phyloP scores from a whole-genome alignment of 2,888 invertebrate genomes.

The Acanthosepion esculentum region DNA sequence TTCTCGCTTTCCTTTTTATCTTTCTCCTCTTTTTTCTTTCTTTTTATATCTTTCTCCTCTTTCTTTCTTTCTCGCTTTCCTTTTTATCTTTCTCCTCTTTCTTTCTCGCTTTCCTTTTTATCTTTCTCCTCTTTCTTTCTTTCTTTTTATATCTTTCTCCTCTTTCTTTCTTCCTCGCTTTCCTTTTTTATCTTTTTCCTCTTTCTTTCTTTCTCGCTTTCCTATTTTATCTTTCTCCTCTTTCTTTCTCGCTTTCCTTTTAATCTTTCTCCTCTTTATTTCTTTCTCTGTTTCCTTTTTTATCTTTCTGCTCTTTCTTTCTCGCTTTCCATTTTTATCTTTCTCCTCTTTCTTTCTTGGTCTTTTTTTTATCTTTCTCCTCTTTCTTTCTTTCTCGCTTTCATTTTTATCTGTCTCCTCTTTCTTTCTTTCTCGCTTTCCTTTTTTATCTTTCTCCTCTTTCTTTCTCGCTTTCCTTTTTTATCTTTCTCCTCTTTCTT shows the following conservation, averaged over 20 bases:
- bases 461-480: not conserved
- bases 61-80: not conserved
- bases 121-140: not conserved
- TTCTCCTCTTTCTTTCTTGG: not conserved
- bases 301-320: too few species aligned
- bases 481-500: not conserved
- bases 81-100: too few species aligned
- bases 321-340: too few species aligned
- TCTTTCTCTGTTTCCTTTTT: too few species aligned
- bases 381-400: not conserved
- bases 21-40: not conserved
- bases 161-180: not conserved
- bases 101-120: too few species aligned
- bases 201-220: too few species aligned
- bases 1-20: too few species aligned
- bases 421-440: too few species aligned
- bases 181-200: too few species aligned
- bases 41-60: not conserved
- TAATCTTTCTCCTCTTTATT: not conserved
- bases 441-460: too few species aligned
- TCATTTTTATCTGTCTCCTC: too few species aligned
- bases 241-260: not conserved
- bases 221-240: too few species aligned
- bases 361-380: not conserved
- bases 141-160: not conserved